These are phyloP conservation scores for Ranitomeya variabilis DNA, from an alignment of 2,113 vertebrate genomes.

Conservation along the genomic window DNA sequence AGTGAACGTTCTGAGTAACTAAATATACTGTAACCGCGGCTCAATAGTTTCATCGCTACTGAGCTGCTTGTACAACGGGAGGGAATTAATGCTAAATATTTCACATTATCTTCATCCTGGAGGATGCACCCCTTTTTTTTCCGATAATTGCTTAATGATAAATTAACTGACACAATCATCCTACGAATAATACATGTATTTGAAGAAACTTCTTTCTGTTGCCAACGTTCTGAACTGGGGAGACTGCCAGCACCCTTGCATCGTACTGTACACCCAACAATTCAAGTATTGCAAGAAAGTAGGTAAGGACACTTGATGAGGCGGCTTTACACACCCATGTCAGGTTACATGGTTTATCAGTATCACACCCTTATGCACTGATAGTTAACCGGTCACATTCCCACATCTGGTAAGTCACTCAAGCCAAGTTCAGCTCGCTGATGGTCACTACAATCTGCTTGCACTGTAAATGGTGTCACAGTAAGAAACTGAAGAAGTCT, in stretches of 20 bases:
- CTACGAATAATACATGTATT: not conserved
- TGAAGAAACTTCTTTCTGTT: slow-evolving; percentile 1
- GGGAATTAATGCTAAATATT: slow-evolving; percentile 13
- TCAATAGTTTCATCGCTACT: not conserved
- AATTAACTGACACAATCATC: not conserved
- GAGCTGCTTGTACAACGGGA: not conserved
- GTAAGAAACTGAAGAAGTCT: not conserved
- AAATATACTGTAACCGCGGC: not conserved
- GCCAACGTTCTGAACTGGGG: not conserved
- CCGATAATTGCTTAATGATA: not conserved
- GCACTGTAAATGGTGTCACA: slow-evolving; percentile 29
- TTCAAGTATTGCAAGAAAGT: slow-evolving; percentile 85
- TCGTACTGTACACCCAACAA: slow-evolving; percentile 50
- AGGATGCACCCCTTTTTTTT: slow-evolving; percentile 1
- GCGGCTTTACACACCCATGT: slow-evolving; percentile 44
- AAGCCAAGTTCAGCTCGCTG: not conserved
- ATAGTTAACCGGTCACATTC: not conserved
- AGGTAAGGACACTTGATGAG: slow-evolving; percentile 80
- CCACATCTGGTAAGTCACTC: not conserved
- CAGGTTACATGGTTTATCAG: slow-evolving; percentile 2
- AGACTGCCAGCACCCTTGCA: slow-evolving; percentile 13
- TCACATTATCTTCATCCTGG: slow-evolving; percentile 1
- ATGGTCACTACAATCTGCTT: not conserved
- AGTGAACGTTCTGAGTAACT: not conserved
- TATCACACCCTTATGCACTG: not conserved